Evolutionary conservation across 2,797 vertebrate genomes (phyloP).

Genomic region (Chaetophractus vellerosus): DNA sequence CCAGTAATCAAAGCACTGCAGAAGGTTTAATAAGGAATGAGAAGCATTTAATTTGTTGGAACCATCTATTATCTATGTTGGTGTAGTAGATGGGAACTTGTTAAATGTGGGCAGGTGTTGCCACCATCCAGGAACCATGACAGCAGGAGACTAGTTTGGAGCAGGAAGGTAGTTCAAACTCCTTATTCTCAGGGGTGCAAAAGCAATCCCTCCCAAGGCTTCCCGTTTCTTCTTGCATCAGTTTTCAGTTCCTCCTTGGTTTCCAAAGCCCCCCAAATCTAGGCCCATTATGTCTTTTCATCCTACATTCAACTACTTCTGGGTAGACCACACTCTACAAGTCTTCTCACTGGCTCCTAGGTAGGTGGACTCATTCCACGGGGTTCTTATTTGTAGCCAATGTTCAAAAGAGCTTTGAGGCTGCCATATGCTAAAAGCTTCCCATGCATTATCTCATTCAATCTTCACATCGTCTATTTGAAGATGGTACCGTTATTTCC

Average conservation of each 20-base stretch:
- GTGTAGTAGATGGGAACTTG: no score
- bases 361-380: neutral
- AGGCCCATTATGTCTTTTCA: neutral
- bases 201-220: no score
- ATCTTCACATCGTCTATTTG: neutral
- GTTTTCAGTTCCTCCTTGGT: neutral
- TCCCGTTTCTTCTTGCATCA: neutral
- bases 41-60: neutral
- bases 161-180: neutral
- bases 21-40: slow-evolving; percentile 11
- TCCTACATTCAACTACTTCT: neutral
- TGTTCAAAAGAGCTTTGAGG: no score
- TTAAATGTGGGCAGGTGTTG: neutral
- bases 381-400: accelerated
- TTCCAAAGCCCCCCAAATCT: neutral
- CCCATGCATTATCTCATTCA: neutral
- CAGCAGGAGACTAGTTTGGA: neutral
- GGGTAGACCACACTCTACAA: neutral
- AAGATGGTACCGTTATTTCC: neutral
- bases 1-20: neutral
- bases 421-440: neutral
- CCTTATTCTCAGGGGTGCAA: neutral
- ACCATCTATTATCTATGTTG: neutral
- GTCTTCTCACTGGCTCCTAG: accelerated
- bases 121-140: neutral